Evolutionary conservation across 2,888 invertebrate genomes (phyloP).

Genomic region (Ormyrus nitidulus): DNA sequence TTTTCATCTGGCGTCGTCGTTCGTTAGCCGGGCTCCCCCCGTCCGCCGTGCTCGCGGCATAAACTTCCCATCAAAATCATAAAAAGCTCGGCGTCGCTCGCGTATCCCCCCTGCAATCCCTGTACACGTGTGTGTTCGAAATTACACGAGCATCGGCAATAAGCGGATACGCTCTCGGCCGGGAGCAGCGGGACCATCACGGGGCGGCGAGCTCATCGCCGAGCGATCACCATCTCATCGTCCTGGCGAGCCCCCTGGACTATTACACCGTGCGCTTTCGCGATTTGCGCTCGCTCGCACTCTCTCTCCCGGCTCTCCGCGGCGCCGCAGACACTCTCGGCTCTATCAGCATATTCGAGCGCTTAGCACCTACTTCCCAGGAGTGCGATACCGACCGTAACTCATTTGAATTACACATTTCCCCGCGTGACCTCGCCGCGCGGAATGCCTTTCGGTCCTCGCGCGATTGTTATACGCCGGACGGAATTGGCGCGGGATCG

Average conservation of each 20-base stretch:
- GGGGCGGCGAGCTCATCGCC: slow-evolving; percentile 73
- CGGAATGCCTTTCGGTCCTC: slow-evolving; percentile 15
- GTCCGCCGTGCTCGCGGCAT: not conserved
- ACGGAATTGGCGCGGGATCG: slow-evolving; percentile 16
- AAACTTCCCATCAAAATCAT: slow-evolving; percentile 9
- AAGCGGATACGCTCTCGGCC: slow-evolving; percentile 66
- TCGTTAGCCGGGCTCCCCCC: not conserved
- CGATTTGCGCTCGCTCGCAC: slow-evolving; percentile 41
- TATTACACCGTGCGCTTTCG: slow-evolving; percentile 53
- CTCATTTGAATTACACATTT: slow-evolving; percentile 76
- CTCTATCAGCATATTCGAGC: slow-evolving; percentile 74
- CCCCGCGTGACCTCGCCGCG: slow-evolving; percentile 60
- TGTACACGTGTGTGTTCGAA: slow-evolving; percentile 48
- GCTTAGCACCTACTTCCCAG: slow-evolving; percentile 76
- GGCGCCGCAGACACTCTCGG: slow-evolving; percentile 61
- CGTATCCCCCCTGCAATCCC: slow-evolving; percentile 26
- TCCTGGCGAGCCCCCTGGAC: slow-evolving; percentile 67
- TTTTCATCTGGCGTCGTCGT: not conserved
- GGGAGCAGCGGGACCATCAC: slow-evolving; percentile 73
- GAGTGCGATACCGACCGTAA: slow-evolving; percentile 74
- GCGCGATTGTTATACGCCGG: not conserved
- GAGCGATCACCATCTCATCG: slow-evolving; percentile 75
- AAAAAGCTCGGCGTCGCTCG: not conserved
- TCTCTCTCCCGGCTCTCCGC: too few species aligned
- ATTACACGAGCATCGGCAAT: slow-evolving; percentile 66